Conservation (phyloP, 2,888 invertebrate species). For the Habroteleia sp. region DNA sequence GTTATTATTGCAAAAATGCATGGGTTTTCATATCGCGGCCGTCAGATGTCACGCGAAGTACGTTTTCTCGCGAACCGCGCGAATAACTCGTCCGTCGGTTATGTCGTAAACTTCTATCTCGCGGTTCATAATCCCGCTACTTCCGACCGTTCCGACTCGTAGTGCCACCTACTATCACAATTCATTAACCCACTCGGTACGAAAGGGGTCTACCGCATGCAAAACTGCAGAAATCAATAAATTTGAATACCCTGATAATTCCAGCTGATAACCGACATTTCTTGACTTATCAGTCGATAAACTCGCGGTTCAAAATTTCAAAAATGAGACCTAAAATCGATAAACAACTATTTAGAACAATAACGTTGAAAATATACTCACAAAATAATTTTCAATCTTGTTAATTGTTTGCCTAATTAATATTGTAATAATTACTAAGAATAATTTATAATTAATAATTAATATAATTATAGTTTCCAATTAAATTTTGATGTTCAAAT, state of each 20-base stretch:
- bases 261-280: slow-evolving; percentile 9
- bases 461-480: too few relatives aligned
- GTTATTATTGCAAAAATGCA: neutral
- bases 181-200: slow-evolving; percentile 72
- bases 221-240: slow-evolving; percentile 36
- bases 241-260: slow-evolving; percentile 36
- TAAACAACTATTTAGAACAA: neutral
- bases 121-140: slow-evolving; percentile 40
- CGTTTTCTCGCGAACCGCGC: neutral
- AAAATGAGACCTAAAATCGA: slow-evolving; percentile 28
- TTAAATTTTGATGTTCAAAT: too few relatives aligned
- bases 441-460: too few relatives aligned
- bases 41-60: slow-evolving; percentile 64
- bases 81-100: slow-evolving; percentile 62
- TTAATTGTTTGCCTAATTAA: too few relatives aligned
- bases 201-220: slow-evolving; percentile 73
- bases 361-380: neutral
- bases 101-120: slow-evolving; percentile 62
- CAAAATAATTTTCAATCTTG: too few relatives aligned
- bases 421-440: too few relatives aligned
- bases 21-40: slow-evolving; percentile 38
- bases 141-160: slow-evolving; percentile 71
- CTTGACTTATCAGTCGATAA: slow-evolving; percentile 38
- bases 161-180: slow-evolving; percentile 76
- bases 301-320: slow-evolving; percentile 1